Conservation (phyloP, 2,113 vertebrate genomes). For the Canis aureus region DNA sequence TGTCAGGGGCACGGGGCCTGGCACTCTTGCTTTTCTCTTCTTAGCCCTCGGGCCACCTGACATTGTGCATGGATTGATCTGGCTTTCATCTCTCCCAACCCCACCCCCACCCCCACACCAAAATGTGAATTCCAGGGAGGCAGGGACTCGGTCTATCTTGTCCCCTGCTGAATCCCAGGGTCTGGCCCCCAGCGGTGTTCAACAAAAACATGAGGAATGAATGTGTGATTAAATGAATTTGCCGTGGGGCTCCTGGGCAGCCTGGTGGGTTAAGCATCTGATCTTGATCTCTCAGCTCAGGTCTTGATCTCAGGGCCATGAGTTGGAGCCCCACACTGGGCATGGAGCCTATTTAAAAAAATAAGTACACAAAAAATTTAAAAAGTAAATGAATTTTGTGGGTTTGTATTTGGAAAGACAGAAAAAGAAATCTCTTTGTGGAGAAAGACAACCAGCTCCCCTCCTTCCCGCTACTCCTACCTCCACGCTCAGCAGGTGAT, state of each 20-base stretch:
- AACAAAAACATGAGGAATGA: neutral
- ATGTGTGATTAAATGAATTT: neutral
- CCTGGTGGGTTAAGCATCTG: neutral
- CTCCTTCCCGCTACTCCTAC: rapidly evolving
- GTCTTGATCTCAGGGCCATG: neutral
- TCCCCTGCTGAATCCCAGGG: neutral
- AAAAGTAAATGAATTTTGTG: neutral
- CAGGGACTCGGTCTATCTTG: neutral
- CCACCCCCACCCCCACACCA: rapidly evolving
- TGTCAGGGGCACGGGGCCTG: neutral
- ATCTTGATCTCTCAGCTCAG: neutral
- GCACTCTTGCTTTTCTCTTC: neutral
- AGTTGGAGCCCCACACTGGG: neutral
- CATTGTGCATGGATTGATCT: rapidly evolving
- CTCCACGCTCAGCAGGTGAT: too few species aligned
- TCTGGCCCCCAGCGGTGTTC: neutral
- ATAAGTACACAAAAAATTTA: neutral
- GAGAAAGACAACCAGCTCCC: neutral
- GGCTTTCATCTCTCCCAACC: neutral
- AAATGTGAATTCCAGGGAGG: neutral
- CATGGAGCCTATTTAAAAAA: neutral
- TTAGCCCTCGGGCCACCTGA: neutral
- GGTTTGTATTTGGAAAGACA: neutral
- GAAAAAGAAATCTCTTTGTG: neutral
- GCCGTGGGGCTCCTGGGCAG: neutral